These are phyloP conservation scores for Dendrocopos noguchii DNA, from an alignment of 2,113 vertebrate species.

Conservation along the genomic window DNA sequence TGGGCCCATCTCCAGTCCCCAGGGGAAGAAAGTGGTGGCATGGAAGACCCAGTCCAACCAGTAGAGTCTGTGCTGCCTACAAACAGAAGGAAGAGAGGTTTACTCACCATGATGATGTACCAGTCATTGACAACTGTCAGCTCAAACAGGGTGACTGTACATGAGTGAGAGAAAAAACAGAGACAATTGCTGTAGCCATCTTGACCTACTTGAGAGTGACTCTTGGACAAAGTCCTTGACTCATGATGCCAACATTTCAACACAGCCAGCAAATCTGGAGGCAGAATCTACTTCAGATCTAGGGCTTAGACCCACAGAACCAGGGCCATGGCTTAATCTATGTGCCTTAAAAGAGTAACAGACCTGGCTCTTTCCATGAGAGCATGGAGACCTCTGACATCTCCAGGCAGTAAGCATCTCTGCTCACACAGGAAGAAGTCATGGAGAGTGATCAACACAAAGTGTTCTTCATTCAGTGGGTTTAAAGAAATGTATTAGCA, in stretches of 20 bases:
- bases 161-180: background rate
- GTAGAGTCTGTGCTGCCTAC: background rate
- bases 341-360: background rate
- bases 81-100: background rate
- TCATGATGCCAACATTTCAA: background rate
- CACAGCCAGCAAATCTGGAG: background rate
- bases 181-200: background rate
- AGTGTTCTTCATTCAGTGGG: background rate
- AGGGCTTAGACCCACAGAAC: background rate
- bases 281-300: background rate
- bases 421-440: background rate
- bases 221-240: background rate
- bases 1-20: background rate
- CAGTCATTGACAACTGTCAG: conserved; percentile 98
- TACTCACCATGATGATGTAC: conserved; percentile 98
- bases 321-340: background rate
- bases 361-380: background rate
- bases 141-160: conserved; percentile 94
- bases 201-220: background rate
- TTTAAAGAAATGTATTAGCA: background rate
- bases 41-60: background rate
- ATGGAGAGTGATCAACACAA: background rate
- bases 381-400: background rate
- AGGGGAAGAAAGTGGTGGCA: background rate
- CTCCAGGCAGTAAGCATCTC: background rate